These are phyloP conservation scores for Volucella inanis DNA, from an alignment of 2,888 invertebrate genomes.

Conservation along the genomic window DNA sequence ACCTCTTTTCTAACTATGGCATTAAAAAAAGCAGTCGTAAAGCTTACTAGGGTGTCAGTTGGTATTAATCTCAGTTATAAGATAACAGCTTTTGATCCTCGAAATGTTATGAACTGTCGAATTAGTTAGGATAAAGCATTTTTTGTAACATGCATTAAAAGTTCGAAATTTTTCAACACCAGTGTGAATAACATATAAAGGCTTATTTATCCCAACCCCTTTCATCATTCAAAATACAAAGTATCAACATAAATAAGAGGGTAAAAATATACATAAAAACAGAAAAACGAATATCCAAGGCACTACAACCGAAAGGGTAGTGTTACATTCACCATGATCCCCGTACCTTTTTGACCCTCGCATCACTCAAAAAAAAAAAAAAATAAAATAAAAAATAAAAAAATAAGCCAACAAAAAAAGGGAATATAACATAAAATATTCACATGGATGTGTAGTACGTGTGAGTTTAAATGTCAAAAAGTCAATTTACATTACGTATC, in stretches of 20 bases:
- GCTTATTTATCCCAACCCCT: constrained; percentile 8
- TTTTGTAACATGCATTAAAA: background rate
- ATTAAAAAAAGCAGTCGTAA: too few species aligned
- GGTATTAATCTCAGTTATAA: too few species aligned
- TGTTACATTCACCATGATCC: constrained; percentile 48
- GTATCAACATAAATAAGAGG: constrained; percentile 46
- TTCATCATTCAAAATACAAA: constrained; percentile 34
- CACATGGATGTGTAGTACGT: constrained; percentile 67
- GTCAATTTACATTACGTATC: constrained; percentile 74
- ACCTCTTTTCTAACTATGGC: too few species aligned
- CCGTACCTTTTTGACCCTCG: constrained; percentile 39
- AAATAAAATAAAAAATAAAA: background rate
- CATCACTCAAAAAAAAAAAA: background rate
- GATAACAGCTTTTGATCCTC: background rate
- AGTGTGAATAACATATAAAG: too few species aligned
- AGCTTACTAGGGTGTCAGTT: too few species aligned
- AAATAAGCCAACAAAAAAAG: background rate
- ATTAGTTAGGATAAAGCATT: background rate
- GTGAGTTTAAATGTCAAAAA: constrained; percentile 74
- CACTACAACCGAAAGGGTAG: constrained; percentile 32
- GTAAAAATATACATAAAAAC: too few species aligned
- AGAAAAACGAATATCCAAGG: constrained; percentile 46
- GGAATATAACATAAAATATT: constrained; percentile 60
- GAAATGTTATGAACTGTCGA: background rate
- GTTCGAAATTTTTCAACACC: too few species aligned